phyloP scores from a whole-genome alignment of 53 echinoderm and acorn worm genomes.

The Actinopyga echinites region DNA sequence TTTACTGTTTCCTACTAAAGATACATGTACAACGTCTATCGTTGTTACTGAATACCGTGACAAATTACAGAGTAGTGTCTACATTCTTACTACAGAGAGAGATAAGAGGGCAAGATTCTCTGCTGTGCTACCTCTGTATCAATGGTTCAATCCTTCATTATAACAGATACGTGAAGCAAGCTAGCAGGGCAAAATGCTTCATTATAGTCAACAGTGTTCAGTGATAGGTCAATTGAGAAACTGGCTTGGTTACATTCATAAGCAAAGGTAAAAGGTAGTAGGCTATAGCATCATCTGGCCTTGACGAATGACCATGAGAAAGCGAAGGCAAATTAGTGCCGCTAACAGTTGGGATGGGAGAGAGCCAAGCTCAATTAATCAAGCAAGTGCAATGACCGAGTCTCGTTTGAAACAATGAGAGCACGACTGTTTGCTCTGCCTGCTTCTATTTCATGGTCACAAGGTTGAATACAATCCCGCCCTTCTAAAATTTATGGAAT shows the following conservation, averaged over 20 bases:
- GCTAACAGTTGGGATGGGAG: too few species aligned
- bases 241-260: too few species aligned
- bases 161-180: background rate
- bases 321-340: background rate
- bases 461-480: too few species aligned
- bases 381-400: constrained; percentile 19
- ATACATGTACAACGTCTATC: too few species aligned
- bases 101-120: background rate
- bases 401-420: constrained; percentile 2
- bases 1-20: too few species aligned
- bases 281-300: background rate
- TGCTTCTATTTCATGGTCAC: too few species aligned
- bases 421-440: background rate
- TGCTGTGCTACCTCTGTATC: background rate
- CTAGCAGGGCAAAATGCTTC: too few species aligned
- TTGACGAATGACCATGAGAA: background rate
- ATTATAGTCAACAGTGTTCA: too few species aligned
- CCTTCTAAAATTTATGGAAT: too few species aligned
- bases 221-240: too few species aligned
- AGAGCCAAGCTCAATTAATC: background rate
- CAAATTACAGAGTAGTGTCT: too few species aligned
- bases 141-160: constrained; percentile 15
- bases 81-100: background rate
- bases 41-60: too few species aligned
- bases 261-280: background rate